A percentile compares a stretch with the other conserved stretches of the same genome.
These are phyloP conservation scores for Campoletis sonorensis DNA, from an alignment of 1,140 invertebrate species.

Conservation along the genomic window DNA sequence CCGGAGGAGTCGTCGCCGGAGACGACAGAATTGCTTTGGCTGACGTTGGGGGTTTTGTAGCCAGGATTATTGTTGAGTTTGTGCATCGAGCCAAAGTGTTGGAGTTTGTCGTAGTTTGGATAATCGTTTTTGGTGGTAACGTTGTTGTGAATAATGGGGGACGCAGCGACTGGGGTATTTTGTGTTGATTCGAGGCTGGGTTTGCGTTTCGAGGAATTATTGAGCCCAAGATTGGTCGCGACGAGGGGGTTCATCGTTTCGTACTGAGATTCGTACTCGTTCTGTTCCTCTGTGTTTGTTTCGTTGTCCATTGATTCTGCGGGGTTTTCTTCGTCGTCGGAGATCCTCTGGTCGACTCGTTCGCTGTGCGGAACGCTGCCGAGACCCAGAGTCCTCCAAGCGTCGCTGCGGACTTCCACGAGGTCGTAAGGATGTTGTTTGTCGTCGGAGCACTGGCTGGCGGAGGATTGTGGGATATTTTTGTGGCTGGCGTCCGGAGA, in stretches of 20 bases:
- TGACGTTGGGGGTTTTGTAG: constrained; percentile 78
- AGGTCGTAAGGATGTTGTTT: constrained; percentile 80
- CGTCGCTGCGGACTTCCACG: constrained; percentile 83
- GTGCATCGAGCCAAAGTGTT: constrained; percentile 85
- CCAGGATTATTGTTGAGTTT: constrained; percentile 82
- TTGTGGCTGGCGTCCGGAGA: constrained; percentile 68
- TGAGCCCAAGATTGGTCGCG: neutral
- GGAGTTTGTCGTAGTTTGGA: constrained; percentile 85
- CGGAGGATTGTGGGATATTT: constrained; percentile 56
- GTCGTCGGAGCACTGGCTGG: constrained; percentile 50
- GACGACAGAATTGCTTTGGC: constrained; percentile 66
- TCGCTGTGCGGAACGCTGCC: constrained; percentile 83
- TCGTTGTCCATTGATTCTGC: constrained; percentile 57
- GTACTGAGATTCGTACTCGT: constrained; percentile 65
- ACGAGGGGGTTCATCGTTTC: constrained; percentile 64
- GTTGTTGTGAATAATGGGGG: constrained; percentile 65
- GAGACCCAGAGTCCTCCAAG: constrained; percentile 87
- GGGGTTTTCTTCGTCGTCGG: constrained; percentile 28
- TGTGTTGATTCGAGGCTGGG: constrained; percentile 29
- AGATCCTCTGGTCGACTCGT: constrained; percentile 57
- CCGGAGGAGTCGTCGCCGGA: constrained; percentile 67
- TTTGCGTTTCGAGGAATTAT: constrained; percentile 19
- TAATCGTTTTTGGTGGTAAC: constrained; percentile 59
- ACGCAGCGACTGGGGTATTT: constrained; percentile 30
- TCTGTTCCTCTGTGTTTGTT: neutral